Conservation (phyloP, 2,888 invertebrate species). For the Lasioglossum zephyrum region DNA sequence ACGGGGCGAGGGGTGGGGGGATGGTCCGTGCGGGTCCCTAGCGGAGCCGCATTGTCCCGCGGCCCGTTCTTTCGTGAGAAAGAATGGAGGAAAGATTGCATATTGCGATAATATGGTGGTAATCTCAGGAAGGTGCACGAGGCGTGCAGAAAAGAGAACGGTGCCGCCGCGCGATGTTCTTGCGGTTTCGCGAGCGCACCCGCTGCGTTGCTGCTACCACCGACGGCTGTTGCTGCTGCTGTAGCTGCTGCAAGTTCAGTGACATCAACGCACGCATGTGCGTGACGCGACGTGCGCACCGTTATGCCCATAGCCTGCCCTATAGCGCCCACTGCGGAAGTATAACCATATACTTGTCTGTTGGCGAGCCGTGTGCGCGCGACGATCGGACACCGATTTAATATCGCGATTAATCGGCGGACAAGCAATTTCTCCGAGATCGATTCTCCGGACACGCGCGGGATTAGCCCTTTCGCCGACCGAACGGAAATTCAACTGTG, state of each 20-base stretch:
- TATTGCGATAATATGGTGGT: conserved; percentile 58
- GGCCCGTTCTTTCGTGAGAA: conserved; percentile 63
- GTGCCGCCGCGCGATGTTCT: conserved; percentile 50
- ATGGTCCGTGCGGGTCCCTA: conserved; percentile 42
- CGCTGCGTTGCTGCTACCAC: conserved; percentile 37
- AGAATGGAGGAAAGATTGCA: conserved; percentile 48
- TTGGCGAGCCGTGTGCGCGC: conserved; percentile 45
- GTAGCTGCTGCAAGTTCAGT: conserved; percentile 80
- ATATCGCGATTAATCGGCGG: not conserved
- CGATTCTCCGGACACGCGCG: not conserved
- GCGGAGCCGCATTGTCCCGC: conserved; percentile 49
- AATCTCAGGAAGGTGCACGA: conserved; percentile 52
- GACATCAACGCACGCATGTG: conserved; percentile 83
- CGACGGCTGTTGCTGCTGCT: conserved; percentile 49
- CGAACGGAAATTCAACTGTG: not conserved
- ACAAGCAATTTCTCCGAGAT: not conserved
- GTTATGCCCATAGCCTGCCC: conserved; percentile 80
- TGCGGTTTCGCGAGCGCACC: conserved; percentile 50
- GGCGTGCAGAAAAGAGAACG: conserved; percentile 61
- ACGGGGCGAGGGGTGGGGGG: not conserved
- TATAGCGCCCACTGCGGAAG: conserved; percentile 76
- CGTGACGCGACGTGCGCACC: conserved; percentile 82
- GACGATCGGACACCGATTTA: conserved; percentile 50
- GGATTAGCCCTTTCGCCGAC: not conserved
- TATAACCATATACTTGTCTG: conserved; percentile 66